phyloP scores from a whole-genome alignment of 2,113 vertebrate species.

The Amazona guildingii region DNA sequence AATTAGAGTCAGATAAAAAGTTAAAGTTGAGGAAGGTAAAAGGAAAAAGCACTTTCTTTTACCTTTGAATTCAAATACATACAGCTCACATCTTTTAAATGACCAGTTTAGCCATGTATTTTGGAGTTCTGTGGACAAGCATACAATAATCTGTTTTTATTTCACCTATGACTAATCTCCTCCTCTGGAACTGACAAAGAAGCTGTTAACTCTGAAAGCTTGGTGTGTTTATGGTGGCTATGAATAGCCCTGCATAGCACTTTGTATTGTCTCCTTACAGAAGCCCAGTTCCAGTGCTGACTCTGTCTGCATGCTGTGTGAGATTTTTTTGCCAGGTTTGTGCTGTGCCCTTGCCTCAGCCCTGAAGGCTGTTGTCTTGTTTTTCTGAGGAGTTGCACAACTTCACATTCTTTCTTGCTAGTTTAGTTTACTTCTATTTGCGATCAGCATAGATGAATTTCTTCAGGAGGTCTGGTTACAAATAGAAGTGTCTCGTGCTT shows the following conservation, averaged over 20 bases:
- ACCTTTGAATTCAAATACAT: not conserved
- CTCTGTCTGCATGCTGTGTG: not conserved
- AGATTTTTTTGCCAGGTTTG: not conserved
- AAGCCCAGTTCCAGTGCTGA: not conserved
- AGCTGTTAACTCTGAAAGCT: constrained; percentile 7
- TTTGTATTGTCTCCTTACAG: not conserved
- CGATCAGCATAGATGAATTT: not conserved
- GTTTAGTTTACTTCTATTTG: not conserved
- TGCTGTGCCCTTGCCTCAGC: not conserved
- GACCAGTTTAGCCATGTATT: not conserved
- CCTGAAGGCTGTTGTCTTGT: not conserved
- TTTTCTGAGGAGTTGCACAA: not conserved
- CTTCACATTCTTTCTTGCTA: not conserved
- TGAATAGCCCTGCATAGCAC: not conserved
- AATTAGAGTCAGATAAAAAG: not conserved
- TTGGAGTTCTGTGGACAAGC: not conserved
- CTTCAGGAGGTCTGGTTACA: not conserved
- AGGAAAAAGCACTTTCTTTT: not conserved
- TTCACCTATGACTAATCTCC: not conserved
- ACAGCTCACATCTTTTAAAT: not conserved
- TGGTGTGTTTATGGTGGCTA: not conserved
- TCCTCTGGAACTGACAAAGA: constrained; percentile 9
- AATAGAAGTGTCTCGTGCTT: not conserved
- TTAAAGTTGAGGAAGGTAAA: not conserved
- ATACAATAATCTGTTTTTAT: constrained; percentile 21